phyloP scores from a whole-genome alignment of 2,113 vertebrate genomes.

The Serilophus lunatus region DNA sequence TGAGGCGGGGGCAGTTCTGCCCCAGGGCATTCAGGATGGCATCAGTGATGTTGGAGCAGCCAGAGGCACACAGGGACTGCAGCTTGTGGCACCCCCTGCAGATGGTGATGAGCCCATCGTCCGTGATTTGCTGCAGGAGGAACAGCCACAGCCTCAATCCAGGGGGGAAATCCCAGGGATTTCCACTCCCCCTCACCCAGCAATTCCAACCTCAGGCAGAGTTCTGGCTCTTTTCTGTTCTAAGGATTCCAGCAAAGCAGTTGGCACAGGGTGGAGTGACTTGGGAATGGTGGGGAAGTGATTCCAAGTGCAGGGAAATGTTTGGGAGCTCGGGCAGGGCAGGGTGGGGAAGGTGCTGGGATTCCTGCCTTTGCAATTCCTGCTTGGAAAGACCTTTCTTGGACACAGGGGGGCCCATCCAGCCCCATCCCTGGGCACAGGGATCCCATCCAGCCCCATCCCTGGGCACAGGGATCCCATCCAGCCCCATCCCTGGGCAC shows the following conservation, averaged over 20 bases:
- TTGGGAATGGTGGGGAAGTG: rapidly evolving
- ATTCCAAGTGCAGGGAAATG: background rate
- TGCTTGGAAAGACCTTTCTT: background rate
- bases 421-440: background rate
- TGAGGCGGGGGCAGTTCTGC: slow-evolving; percentile 94
- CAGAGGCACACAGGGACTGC: slow-evolving; percentile 95
- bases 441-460: rapidly evolving
- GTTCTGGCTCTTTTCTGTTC: background rate
- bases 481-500: background rate
- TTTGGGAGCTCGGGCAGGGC: background rate
- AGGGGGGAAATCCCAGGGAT: too few species aligned
- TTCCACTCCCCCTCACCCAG: background rate
- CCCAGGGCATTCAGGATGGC: slow-evolving; percentile 95
- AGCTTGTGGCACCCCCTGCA: slow-evolving; percentile 96
- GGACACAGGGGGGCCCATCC: background rate
- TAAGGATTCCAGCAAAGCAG: background rate
- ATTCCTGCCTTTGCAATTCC: background rate
- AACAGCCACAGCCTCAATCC: background rate
- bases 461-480: rapidly evolving
- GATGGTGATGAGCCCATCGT: slow-evolving; percentile 97
- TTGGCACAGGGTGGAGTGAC: background rate
- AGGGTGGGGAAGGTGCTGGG: background rate
- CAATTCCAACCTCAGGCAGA: background rate
- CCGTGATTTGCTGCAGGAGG: slow-evolving; percentile 92
- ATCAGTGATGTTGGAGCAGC: slow-evolving; percentile 97